These are phyloP conservation scores for Rotaria macrura DNA, from an alignment of 2,888 invertebrate genomes.

Conservation along the genomic window DNA sequence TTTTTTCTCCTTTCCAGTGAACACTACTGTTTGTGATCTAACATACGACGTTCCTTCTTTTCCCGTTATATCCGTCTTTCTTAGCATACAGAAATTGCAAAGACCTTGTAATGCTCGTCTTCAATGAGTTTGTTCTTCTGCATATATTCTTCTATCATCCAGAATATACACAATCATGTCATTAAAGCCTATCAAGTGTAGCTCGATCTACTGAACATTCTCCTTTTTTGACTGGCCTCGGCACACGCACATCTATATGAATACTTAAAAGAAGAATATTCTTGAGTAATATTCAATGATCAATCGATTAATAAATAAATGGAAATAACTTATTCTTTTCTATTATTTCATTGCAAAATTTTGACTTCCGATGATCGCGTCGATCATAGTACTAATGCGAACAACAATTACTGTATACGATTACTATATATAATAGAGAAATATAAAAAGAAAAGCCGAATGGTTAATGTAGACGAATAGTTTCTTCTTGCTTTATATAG, in stretches of 20 bases:
- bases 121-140: neutral
- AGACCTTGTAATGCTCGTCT: neutral
- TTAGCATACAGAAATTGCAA: neutral
- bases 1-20: neutral
- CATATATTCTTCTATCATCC: neutral
- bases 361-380: neutral
- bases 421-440: neutral
- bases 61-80: neutral
- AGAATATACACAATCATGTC: neutral
- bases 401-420: neutral
- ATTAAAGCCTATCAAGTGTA: neutral
- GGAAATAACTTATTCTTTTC: neutral
- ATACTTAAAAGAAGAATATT: neutral
- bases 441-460: no score
- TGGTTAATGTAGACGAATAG: no score
- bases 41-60: neutral
- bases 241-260: neutral
- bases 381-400: neutral
- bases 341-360: neutral
- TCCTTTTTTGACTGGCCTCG: neutral
- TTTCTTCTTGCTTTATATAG: no score
- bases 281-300: neutral
- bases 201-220: neutral
- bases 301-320: neutral
- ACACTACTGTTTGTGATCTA: neutral